These are phyloP conservation scores for Rachycentron canadum DNA, from an alignment of 2,797 vertebrate species.

Conservation along the genomic window DNA sequence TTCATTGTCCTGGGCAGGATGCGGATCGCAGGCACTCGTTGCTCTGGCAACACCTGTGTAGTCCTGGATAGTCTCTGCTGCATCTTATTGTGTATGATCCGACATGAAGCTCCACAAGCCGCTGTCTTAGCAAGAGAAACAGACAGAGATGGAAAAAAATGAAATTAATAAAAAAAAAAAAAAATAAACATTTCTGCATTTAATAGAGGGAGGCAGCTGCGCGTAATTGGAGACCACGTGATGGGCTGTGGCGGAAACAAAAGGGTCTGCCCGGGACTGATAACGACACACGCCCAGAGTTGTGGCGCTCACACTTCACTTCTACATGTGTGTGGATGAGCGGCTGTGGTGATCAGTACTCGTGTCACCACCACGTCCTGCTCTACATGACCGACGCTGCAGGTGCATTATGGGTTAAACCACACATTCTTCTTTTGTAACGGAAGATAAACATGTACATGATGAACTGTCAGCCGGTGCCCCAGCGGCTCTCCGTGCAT, in stretches of 20 bases:
- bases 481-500: slow-evolving; percentile 35
- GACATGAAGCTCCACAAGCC: background rate
- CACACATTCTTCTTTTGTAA: slow-evolving; percentile 11
- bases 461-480: slow-evolving; percentile 62
- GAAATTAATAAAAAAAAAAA: background rate
- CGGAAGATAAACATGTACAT: slow-evolving; percentile 53
- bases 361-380: slow-evolving; percentile 33
- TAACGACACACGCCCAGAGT: slow-evolving; percentile 71
- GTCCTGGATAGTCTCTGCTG: slow-evolving; percentile 73
- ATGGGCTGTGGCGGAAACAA: slow-evolving; percentile 79
- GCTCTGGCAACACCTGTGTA: slow-evolving; percentile 88
- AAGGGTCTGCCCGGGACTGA: slow-evolving; percentile 76
- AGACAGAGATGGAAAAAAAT: background rate
- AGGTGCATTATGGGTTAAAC: slow-evolving; percentile 42
- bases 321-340: slow-evolving; percentile 2
- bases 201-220: slow-evolving; percentile 38
- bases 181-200: slow-evolving; percentile 3
- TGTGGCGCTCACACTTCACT: slow-evolving; percentile 59
- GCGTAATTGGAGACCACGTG: slow-evolving; percentile 75
- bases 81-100: slow-evolving; percentile 58
- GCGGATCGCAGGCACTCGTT: slow-evolving; percentile 84
- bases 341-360: slow-evolving; percentile 30
- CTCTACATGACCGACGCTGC: slow-evolving; percentile 13
- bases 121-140: background rate
- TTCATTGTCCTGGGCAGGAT: slow-evolving; percentile 85